These are phyloP conservation scores for Lymantria dispar DNA, from an alignment of 2,888 invertebrate genomes.

Conservation along the genomic window DNA sequence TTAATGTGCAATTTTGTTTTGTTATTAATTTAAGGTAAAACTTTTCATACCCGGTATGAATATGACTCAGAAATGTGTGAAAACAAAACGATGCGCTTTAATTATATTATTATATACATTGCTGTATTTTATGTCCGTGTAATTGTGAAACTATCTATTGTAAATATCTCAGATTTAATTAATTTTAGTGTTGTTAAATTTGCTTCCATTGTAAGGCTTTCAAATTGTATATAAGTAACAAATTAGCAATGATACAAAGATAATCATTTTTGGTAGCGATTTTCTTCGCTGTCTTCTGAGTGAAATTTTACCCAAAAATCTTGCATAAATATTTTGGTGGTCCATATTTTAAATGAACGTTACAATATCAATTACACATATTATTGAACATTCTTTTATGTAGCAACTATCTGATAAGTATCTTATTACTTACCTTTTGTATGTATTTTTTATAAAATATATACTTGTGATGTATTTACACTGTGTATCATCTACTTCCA, in stretches of 20 bases:
- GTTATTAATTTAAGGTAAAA: conserved; percentile 72
- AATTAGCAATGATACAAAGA: conserved; percentile 47
- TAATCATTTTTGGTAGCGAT: conserved; percentile 11
- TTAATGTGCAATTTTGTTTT: conserved; percentile 80
- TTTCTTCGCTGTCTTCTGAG: neutral
- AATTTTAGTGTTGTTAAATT: conserved; percentile 73
- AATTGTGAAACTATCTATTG: conserved; percentile 57
- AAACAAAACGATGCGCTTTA: conserved; percentile 79
- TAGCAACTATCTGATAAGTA: conserved; percentile 64
- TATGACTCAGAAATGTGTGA: conserved; percentile 66
- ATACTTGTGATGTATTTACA: conserved; percentile 75
- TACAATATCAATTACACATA: conserved; percentile 79
- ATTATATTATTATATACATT: conserved; percentile 51
- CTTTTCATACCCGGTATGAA: conserved; percentile 59
- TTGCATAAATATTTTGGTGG: conserved; percentile 52
- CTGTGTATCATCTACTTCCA: conserved; percentile 72
- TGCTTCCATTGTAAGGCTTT: conserved; percentile 75
- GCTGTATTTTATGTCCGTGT: conserved; percentile 60
- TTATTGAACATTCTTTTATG: conserved; percentile 58
- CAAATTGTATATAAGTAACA: conserved; percentile 59
- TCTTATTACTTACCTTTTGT: conserved; percentile 65
- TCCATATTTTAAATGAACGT: conserved; percentile 62
- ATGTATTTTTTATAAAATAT: conserved; percentile 80
- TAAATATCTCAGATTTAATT: conserved; percentile 69
- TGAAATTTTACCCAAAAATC: conserved; percentile 33